A percentile compares a stretch with the other conserved stretches of the same genome.
These are phyloP conservation scores for Macrocentrus cingulum DNA, from an alignment of 1,140 invertebrate genomes.

Conservation along the genomic window DNA sequence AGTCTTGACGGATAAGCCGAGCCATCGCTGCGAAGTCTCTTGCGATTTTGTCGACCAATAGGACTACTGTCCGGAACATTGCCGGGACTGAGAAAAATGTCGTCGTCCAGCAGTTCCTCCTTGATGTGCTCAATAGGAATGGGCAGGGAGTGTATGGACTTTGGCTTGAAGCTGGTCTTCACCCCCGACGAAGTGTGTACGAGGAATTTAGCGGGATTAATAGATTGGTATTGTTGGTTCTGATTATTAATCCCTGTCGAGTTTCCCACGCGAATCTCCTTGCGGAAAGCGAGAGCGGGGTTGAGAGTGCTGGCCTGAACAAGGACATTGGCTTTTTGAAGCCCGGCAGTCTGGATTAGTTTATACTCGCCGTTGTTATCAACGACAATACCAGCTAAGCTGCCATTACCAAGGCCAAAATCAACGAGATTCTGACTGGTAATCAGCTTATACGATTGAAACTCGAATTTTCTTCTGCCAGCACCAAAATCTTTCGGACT, in stretches of 20 bases:
- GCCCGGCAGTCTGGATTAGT: slow-evolving; percentile 62
- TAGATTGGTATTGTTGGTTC: slow-evolving; percentile 33
- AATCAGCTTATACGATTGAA: slow-evolving; percentile 65
- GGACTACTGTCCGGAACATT: slow-evolving; percentile 68
- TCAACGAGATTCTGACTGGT: slow-evolving; percentile 66
- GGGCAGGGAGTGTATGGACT: slow-evolving; percentile 40
- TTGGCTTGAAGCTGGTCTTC: slow-evolving; percentile 45
- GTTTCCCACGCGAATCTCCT: slow-evolving; percentile 51
- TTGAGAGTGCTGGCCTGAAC: slow-evolving; percentile 52
- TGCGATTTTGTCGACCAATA: slow-evolving; percentile 61
- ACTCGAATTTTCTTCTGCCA: slow-evolving; percentile 64
- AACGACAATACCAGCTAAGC: slow-evolving; percentile 64
- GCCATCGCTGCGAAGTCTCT: slow-evolving; percentile 66
- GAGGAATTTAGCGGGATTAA: slow-evolving; percentile 54
- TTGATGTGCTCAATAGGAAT: slow-evolving; percentile 59
- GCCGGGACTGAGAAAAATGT: slow-evolving; percentile 77
- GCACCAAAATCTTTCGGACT: slow-evolving; percentile 76
- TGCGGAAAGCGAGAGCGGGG: slow-evolving; percentile 52
- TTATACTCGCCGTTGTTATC: slow-evolving; percentile 69
- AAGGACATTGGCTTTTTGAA: slow-evolving; percentile 59
- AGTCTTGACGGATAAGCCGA: slow-evolving; percentile 63
- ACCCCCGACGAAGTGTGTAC: slow-evolving; percentile 44
- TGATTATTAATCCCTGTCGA: slow-evolving; percentile 36
- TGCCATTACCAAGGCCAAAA: slow-evolving; percentile 59
- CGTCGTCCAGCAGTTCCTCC: slow-evolving; percentile 63